Evolutionary conservation across 2,113 vertebrate genomes (phyloP).

Genomic region (Mesocricetus auratus): DNA sequence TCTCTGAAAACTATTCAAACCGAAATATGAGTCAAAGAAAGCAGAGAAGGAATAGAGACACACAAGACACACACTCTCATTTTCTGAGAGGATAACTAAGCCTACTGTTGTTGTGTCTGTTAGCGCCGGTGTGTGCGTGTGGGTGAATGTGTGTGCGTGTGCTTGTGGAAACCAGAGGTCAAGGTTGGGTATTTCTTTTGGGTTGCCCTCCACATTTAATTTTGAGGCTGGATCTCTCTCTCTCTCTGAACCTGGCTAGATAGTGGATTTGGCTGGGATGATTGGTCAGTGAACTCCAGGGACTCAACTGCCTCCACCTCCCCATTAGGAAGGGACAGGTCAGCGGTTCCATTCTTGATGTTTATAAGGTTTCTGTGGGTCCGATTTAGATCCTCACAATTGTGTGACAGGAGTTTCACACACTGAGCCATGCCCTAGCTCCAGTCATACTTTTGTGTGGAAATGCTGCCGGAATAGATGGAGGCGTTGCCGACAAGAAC

Average conservation of each 20-base stretch:
- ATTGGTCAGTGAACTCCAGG: neutral
- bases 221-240: neutral
- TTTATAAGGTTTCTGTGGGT: neutral
- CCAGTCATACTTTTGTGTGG: neutral
- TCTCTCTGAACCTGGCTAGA: neutral
- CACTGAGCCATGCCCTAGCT: neutral
- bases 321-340: no score
- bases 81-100: neutral
- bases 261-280: neutral
- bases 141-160: neutral
- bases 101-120: neutral
- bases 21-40: neutral
- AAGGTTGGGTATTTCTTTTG: neutral
- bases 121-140: neutral
- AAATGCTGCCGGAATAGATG: neutral
- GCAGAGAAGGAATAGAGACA: neutral
- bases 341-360: neutral
- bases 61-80: neutral
- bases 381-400: no score
- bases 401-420: neutral
- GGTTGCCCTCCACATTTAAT: neutral
- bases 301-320: neutral
- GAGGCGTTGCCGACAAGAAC: neutral
- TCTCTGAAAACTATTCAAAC: neutral
- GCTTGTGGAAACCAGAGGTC: neutral